Evolutionary conservation across 2,888 invertebrate species (phyloP).

Genomic region (Plebejus anna): DNA sequence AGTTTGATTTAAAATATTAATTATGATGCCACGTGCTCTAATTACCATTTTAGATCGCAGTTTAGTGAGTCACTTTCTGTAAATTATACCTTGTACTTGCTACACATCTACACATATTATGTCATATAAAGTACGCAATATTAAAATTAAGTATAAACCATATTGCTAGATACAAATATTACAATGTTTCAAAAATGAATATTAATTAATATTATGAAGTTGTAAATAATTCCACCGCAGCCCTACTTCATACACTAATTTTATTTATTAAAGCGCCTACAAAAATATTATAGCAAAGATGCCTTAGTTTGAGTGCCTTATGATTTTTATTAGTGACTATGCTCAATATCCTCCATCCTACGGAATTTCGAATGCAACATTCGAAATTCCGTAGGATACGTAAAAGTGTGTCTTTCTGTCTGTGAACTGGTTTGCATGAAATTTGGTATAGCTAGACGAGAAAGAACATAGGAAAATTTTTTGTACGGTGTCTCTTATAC

Average conservation of each 20-base stretch:
- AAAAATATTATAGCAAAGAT: not conserved
- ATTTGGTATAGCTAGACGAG: too few species aligned
- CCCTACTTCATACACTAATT: not conserved
- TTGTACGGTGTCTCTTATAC: not conserved
- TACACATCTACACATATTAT: not conserved
- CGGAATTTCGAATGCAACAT: too few species aligned
- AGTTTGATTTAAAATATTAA: slow-evolving; percentile 17
- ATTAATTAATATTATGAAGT: too few species aligned
- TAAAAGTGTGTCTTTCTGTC: too few species aligned
- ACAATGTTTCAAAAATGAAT: not conserved
- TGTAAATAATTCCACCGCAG: not conserved
- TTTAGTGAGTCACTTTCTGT: slow-evolving; percentile 13
- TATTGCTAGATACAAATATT: not conserved
- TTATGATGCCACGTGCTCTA: slow-evolving; percentile 30
- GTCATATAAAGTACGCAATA: not conserved
- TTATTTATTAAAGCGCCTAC: not conserved
- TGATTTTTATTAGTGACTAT: not conserved
- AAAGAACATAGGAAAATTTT: too few species aligned
- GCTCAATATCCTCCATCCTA: too few species aligned
- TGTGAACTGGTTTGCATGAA: too few species aligned
- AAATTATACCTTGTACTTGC: slow-evolving; percentile 10
- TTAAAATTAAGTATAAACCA: not conserved
- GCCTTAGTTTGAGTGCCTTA: not conserved
- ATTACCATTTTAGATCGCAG: slow-evolving; percentile 22
- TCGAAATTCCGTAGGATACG: not conserved